Evolutionary conservation across 2,113 vertebrate genomes (phyloP), one percentile per base, ranked within the genome.

Genomic region (Chauna torquata): DNA sequence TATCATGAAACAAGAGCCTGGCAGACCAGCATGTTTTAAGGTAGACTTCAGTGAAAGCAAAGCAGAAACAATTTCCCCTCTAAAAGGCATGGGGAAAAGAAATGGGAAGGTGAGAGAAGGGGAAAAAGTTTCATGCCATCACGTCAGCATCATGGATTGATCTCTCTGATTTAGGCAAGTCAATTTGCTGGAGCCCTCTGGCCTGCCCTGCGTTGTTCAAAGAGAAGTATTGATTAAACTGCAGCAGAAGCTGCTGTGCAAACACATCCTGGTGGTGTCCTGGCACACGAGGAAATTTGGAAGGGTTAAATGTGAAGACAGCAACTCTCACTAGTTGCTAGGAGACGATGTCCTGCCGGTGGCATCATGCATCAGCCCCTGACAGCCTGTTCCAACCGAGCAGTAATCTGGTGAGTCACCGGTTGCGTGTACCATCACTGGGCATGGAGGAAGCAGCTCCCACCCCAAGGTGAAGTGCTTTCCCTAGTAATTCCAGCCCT

Each of bases 251-350:
- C 72, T 61, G 70, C 80, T 65, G 34, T 71, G 69, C 47, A 94
- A 95, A 87, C 61, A 79, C 44, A 69, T 91, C 82, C 64, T 40
- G 50, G 75, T 81, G 82, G 28, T 70, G 85, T 88, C 49, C 82
- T 30, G 28, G 68, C 2, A 3, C 16, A 28, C 6, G 17, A 27
- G 16, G 65, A 47, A 84, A 91, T 87, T 74, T n/a, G 62, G 64
- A 90, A 77, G 91, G 50, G 90, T 93, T 94, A 94, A 90, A 80
- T 3, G 13, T 57, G 64, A 86, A 93, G 85, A 65, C 64, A 96
- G 58, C 34, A 68, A 28, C 54, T 74, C 78, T 0, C 6, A 47
- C 68, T 32, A 81, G 91, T 96, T 97, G 91, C 97, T 94, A 96
- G 91, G 95, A 95, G 90, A 97, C 72, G 1, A 32, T 64, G 87